These are phyloP conservation scores for Eurypyga helias DNA, from an alignment of 2,113 vertebrate species.

Conservation along the genomic window DNA sequence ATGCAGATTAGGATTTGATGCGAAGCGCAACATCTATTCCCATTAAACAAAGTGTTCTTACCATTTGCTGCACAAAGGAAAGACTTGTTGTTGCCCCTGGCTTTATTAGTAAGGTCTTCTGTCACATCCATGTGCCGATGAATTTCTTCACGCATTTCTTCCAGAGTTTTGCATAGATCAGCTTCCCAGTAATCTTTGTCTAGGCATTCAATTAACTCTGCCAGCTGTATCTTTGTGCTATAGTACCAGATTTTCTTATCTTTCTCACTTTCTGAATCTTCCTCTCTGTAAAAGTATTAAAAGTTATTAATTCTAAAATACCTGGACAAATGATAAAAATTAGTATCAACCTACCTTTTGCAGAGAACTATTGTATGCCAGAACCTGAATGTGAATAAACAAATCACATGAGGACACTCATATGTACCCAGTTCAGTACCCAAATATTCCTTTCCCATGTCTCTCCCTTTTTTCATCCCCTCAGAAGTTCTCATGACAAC, in stretches of 20 bases:
- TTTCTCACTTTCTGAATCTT: conserved; percentile 89
- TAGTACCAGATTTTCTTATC: conserved; percentile 97
- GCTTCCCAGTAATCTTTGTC: conserved; percentile 95
- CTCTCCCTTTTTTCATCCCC: not conserved
- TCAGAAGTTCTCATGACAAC: not conserved
- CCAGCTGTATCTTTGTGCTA: conserved; percentile 91
- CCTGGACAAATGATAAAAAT: not conserved
- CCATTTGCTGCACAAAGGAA: conserved; percentile 93
- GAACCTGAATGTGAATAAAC: not conserved
- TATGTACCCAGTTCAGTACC: not conserved
- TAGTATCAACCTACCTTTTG: not conserved
- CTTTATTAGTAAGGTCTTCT: conserved; percentile 95
- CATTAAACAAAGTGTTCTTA: conserved; percentile 60
- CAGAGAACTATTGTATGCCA: not conserved
- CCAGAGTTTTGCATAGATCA: conserved; percentile 89
- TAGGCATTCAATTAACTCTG: conserved; percentile 87
- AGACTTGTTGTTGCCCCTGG: conserved; percentile 89
- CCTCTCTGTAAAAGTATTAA: conserved; percentile 80
- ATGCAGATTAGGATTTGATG: not conserved
- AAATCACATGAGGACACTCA: not conserved
- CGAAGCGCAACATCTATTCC: not conserved
- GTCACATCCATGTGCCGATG: conserved; percentile 95
- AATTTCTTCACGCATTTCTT: conserved; percentile 92
- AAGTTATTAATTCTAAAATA: not conserved
- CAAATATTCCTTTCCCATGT: not conserved